A percentile compares a stretch with the other conserved stretches of the same genome.
Conservation (phyloP, 2,888 invertebrate species). For the Aporophyla nigra region DNA sequence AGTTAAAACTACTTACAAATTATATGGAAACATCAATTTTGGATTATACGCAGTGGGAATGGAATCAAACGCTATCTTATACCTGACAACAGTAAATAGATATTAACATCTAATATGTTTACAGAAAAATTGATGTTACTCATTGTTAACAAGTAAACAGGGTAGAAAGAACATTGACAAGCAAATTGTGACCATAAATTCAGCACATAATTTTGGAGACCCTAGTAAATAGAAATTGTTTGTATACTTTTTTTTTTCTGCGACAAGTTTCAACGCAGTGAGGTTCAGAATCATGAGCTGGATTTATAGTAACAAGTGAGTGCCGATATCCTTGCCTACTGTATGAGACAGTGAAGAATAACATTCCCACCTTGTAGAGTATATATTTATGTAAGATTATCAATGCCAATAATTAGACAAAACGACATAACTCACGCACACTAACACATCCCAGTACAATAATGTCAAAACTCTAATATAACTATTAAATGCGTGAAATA, state of each 20-base stretch:
- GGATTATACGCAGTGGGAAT: slow-evolving; percentile 71
- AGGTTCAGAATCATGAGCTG: too few species aligned
- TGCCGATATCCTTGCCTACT: too few species aligned
- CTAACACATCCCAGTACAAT: slow-evolving; percentile 82
- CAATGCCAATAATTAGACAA: slow-evolving; percentile 74
- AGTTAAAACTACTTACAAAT: slow-evolving; percentile 66
- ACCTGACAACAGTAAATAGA: not conserved
- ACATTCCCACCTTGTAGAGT: slow-evolving; percentile 17
- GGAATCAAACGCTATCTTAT: slow-evolving; percentile 30
- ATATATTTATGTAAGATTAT: slow-evolving; percentile 50
- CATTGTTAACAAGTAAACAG: not conserved
- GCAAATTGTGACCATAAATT: too few species aligned
- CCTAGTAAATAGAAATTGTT: too few species aligned
- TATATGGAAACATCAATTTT: slow-evolving; percentile 78
- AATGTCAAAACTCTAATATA: slow-evolving; percentile 81
- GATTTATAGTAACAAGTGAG: too few species aligned
- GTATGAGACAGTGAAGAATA: not conserved
- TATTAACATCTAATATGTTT: not conserved
- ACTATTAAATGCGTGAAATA: slow-evolving; percentile 89
- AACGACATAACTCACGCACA: slow-evolving; percentile 80
- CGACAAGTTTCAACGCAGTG: too few species aligned
- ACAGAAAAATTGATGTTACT: not conserved
- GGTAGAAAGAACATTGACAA: not conserved
- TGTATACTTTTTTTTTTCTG: too few species aligned
- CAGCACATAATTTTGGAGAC: too few species aligned